phyloP scores from a whole-genome alignment of 2,113 vertebrate species.

The Antigone vipio region DNA sequence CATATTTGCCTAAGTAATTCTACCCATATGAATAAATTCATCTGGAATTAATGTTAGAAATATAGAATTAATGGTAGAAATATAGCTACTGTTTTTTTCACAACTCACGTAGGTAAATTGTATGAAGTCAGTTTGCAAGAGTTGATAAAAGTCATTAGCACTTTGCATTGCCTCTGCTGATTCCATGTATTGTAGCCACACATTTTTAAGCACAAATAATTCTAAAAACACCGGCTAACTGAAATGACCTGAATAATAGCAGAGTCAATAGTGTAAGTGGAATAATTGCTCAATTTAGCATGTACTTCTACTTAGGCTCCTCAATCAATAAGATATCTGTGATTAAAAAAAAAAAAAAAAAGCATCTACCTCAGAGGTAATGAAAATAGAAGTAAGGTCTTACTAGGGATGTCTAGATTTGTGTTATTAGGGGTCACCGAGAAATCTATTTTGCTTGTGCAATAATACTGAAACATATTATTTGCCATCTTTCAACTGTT shows the following conservation, averaged over 20 bases:
- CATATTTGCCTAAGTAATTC: not conserved
- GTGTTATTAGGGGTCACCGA: not conserved
- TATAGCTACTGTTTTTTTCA: not conserved
- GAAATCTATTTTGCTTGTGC: not conserved
- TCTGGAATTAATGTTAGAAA: not conserved
- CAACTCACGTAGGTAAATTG: not conserved
- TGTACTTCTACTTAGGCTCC: not conserved
- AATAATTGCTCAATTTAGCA: conserved; percentile 26
- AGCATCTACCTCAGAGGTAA: not conserved
- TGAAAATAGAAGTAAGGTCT: not conserved
- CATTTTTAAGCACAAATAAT: not conserved
- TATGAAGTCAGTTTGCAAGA: not conserved
- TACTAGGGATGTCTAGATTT: not conserved
- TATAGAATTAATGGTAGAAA: not conserved
- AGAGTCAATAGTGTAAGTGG: not conserved
- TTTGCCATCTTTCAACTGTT: not conserved
- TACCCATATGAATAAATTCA: not conserved
- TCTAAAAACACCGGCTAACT: not conserved
- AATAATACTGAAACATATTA: not conserved
- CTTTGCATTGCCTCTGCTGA: not conserved
- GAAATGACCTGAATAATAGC: conserved; percentile 22
- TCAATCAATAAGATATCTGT: not conserved
- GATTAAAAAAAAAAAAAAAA: not conserved
- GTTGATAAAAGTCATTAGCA: not conserved
- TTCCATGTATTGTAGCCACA: not conserved